Conservation (phyloP, 2,113 vertebrate species). For the Paracanthobrama guichenoti region DNA sequence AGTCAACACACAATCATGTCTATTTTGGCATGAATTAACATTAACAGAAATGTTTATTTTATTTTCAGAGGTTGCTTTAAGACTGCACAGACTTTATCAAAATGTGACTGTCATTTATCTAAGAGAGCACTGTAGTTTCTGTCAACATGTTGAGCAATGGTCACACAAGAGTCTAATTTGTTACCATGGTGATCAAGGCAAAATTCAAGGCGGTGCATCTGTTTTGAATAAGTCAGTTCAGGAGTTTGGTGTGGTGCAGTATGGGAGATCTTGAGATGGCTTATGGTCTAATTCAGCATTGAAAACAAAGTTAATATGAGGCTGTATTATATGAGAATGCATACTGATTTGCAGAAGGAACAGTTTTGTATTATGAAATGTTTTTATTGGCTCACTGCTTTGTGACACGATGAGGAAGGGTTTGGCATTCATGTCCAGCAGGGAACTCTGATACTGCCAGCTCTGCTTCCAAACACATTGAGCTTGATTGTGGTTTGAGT, state of each 20-base stretch:
- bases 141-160: slow-evolving; percentile 8
- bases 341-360: neutral
- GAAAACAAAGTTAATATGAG: neutral
- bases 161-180: neutral
- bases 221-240: slow-evolving; percentile 3
- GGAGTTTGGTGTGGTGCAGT: neutral
- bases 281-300: neutral
- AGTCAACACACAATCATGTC: neutral
- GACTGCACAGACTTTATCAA: neutral
- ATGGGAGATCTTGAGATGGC: slow-evolving; percentile 1
- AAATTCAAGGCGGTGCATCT: slow-evolving; percentile 16
- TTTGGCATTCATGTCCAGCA: neutral
- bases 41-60: neutral
- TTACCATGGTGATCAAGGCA: neutral
- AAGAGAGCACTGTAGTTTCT: neutral
- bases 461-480: neutral
- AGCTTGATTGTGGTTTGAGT: slow-evolving; percentile 1
- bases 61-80: neutral
- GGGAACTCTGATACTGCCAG: neutral
- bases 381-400: slow-evolving; percentile 15
- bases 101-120: slow-evolving; percentile 3
- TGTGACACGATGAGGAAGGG: neutral
- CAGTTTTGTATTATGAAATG: neutral
- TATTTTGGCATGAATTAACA: neutral
- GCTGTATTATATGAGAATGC: neutral